Conservation (phyloP, 1,140 invertebrate genomes). For the Teleopsis dalmanni region DNA sequence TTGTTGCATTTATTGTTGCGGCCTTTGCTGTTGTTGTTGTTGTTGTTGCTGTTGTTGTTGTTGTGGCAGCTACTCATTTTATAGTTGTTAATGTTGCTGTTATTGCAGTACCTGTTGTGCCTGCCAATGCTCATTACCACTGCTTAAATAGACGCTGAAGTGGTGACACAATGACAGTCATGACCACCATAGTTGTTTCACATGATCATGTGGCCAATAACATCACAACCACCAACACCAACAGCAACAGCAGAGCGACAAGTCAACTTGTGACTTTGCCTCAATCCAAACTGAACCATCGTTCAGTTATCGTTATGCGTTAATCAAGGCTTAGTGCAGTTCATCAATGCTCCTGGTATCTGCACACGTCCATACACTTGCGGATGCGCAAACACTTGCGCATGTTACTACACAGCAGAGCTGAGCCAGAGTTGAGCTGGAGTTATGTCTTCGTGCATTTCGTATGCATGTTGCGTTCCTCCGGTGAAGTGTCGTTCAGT, state of each 20-base stretch:
- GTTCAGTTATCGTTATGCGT: too few species aligned
- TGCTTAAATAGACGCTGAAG: too few species aligned
- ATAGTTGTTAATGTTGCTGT: background rate
- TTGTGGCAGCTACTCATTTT: background rate
- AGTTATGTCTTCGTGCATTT: slow-evolving; percentile 8
- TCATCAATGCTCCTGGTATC: background rate
- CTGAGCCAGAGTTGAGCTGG: too few species aligned
- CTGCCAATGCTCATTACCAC: slow-evolving; percentile 11
- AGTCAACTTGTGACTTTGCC: background rate
- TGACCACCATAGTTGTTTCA: slow-evolving; percentile 13
- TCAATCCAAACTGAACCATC: background rate
- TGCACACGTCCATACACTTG: background rate
- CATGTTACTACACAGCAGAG: too few species aligned
- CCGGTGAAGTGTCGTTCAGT: slow-evolving; percentile 15
- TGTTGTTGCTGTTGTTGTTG: too few species aligned
- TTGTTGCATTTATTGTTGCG: too few species aligned
- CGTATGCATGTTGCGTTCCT: slow-evolving; percentile 12
- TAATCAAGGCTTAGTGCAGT: background rate
- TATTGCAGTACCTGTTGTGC: background rate
- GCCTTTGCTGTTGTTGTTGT: too few species aligned
- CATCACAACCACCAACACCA: background rate
- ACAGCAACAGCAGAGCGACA: background rate
- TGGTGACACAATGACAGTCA: slow-evolving; percentile 13
- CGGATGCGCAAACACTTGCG: background rate
- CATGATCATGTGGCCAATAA: background rate